phyloP scores from a whole-genome alignment of 2,888 invertebrate genomes.

The Cephus nigrinus region DNA sequence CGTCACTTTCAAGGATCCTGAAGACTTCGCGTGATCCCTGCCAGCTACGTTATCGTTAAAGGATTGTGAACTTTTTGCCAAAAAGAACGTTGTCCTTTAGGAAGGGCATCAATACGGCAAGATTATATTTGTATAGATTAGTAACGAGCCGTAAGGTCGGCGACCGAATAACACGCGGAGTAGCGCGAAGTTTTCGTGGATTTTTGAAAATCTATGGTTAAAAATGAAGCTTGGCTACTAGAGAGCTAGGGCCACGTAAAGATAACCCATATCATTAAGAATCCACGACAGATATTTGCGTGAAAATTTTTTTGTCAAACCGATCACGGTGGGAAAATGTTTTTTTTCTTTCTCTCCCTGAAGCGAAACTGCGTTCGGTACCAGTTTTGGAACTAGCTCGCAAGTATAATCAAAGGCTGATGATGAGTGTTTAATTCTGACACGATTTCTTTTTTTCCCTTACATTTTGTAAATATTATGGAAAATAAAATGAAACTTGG shows the following conservation, averaged over 20 bases:
- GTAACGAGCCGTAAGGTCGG: background rate
- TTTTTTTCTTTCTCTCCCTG: background rate
- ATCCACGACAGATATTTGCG: constrained; percentile 25
- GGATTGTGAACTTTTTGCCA: background rate
- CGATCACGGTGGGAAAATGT: background rate
- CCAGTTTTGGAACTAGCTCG: background rate
- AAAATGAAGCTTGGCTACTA: constrained; percentile 29
- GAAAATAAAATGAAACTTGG: constrained; percentile 40
- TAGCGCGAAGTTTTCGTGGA: constrained; percentile 22
- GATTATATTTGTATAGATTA: background rate
- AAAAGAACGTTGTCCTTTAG: background rate
- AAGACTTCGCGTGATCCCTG: background rate
- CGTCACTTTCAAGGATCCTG: constrained; percentile 7
- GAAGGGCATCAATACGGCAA: background rate
- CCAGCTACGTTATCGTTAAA: background rate
- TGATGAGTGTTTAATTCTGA: constrained; percentile 36
- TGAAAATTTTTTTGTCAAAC: background rate
- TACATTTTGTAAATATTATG: constrained; percentile 58
- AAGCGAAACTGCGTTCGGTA: background rate
- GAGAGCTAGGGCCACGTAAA: constrained; percentile 41
- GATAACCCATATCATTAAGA: constrained; percentile 54
- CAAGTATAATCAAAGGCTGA: constrained; percentile 34
- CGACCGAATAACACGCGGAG: background rate
- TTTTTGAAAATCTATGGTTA: constrained; percentile 24
- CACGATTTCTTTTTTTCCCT: constrained; percentile 38